phyloP scores from a whole-genome alignment of 2,888 invertebrate species.

The Oscheius sp. region DNA sequence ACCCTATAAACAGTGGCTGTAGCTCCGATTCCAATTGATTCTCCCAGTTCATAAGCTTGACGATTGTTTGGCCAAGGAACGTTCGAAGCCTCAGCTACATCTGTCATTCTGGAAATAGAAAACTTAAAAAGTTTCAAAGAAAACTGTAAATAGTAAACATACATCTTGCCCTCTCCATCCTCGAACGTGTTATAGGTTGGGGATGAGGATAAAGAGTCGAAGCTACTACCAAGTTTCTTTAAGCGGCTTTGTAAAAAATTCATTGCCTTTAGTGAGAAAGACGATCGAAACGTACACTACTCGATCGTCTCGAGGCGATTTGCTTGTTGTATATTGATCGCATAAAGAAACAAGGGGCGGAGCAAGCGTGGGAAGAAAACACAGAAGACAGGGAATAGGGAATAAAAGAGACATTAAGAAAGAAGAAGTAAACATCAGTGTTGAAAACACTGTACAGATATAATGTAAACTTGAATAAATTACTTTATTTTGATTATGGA shows the following conservation, averaged over 20 bases:
- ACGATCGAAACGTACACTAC: too few relatives aligned
- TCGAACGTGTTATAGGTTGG: too few relatives aligned
- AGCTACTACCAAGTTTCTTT: too few relatives aligned
- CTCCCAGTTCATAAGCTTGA: constrained; percentile 64
- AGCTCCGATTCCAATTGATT: constrained; percentile 74
- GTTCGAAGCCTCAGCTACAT: constrained; percentile 1
- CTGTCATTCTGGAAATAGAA: constrained; percentile 8
- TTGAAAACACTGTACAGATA: background rate
- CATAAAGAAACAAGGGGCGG: background rate
- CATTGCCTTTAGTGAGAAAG: too few relatives aligned
- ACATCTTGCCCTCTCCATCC: too few relatives aligned
- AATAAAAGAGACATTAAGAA: background rate
- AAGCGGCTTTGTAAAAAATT: too few relatives aligned
- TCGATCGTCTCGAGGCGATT: too few relatives aligned
- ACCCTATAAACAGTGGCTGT: constrained; percentile 70
- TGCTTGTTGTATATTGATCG: too few relatives aligned
- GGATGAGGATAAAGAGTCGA: too few relatives aligned
- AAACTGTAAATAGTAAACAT: background rate
- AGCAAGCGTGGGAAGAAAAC: too few relatives aligned
- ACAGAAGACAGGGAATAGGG: background rate
- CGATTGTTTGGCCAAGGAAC: constrained; percentile 63
- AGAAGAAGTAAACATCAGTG: background rate
- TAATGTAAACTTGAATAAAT: background rate
- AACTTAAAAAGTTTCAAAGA: background rate
- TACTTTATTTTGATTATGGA: constrained; percentile 21